These are phyloP conservation scores for Heteromormyrus szaboi DNA, from an alignment of 2,797 vertebrate species.

Conservation along the genomic window DNA sequence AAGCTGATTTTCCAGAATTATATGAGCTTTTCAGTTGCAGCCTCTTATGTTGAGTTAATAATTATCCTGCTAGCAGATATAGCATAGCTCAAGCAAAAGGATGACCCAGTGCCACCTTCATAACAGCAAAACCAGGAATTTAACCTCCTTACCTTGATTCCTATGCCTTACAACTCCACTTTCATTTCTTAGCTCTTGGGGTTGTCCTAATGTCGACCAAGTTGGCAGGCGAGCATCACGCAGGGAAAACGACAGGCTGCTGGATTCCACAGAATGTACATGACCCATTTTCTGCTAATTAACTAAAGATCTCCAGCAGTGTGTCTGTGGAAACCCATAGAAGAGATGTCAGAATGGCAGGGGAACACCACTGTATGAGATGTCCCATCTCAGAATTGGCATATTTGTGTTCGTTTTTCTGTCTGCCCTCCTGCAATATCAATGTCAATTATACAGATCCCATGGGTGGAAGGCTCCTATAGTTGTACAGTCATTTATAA, in stretches of 20 bases:
- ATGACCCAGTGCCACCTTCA: neutral
- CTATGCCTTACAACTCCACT: conserved; percentile 7
- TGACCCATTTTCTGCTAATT: conserved; percentile 14
- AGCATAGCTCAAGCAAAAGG: neutral
- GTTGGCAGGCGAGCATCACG: neutral
- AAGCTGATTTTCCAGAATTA: neutral
- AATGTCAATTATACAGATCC: neutral
- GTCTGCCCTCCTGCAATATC: neutral
- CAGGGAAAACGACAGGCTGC: neutral
- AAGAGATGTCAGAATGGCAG: neutral
- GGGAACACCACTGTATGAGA: neutral
- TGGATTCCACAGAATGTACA: neutral
- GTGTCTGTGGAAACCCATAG: neutral
- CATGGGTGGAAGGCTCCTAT: neutral
- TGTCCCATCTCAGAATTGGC: neutral
- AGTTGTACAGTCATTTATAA: neutral
- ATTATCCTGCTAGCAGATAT: conserved; percentile 11
- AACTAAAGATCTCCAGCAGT: neutral
- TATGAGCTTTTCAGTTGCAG: conserved; percentile 1
- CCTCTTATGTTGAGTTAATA: neutral
- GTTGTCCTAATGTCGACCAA: neutral
- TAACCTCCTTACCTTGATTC: conserved; percentile 16
- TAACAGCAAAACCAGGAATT: conserved; percentile 21
- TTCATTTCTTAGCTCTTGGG: conserved; percentile 22
- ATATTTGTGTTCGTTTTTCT: neutral